Conservation (phyloP, 2,113 vertebrate genomes). For the Tetrao urogallus region DNA sequence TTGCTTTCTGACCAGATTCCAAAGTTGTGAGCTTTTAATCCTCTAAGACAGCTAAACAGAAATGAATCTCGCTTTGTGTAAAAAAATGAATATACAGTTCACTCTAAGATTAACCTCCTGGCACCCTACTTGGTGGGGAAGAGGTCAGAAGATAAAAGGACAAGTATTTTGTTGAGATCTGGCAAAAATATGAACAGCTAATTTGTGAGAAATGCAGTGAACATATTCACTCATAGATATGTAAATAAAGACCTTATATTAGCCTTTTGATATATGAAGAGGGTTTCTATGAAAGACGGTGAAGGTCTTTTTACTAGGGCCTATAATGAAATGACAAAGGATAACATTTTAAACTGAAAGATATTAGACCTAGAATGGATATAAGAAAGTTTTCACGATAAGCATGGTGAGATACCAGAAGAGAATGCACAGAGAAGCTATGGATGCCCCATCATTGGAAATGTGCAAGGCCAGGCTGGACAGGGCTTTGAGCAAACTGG, state of each 20-base stretch:
- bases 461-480: background rate
- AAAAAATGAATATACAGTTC: conserved; percentile 14
- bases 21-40: conserved; percentile 30
- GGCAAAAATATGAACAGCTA: background rate
- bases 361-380: background rate
- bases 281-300: background rate
- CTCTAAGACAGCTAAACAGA: background rate
- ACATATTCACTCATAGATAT: background rate
- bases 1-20: conserved; percentile 19
- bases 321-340: background rate
- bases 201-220: background rate
- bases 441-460: background rate
- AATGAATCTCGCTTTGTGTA: background rate
- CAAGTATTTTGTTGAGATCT: background rate
- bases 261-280: background rate
- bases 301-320: background rate
- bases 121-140: background rate
- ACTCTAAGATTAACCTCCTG: conserved; percentile 2
- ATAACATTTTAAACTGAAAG: background rate
- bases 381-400: background rate
- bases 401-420: background rate
- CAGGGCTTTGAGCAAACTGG: background rate
- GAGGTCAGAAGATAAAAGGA: background rate
- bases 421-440: background rate
- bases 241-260: background rate